Percentiles rank a stretch among this genome's conserved stretches.
phyloP scores from a whole-genome alignment of 2,797 vertebrate species.

The Tauraco hartlaubi region DNA sequence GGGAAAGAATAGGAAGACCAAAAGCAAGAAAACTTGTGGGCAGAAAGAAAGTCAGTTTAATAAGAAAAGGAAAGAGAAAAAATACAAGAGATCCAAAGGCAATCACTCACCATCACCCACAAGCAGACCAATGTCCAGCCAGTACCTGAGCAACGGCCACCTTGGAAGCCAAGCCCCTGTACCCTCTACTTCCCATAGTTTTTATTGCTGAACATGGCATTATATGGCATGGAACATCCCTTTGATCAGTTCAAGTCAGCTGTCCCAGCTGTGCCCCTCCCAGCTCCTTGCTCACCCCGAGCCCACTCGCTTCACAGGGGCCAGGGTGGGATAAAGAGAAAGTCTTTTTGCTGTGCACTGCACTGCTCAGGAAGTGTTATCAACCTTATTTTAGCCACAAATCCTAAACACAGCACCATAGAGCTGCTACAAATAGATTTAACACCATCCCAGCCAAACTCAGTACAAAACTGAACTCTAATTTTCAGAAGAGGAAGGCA shows the following conservation, averaged over 20 bases:
- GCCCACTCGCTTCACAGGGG: rapidly evolving
- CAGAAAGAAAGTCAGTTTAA: not conserved
- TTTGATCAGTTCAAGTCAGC: not conserved
- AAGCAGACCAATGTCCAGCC: not conserved
- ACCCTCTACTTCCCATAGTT: not conserved
- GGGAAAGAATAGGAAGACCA: not conserved
- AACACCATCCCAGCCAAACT: not conserved
- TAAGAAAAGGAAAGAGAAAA: not conserved
- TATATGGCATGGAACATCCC: not conserved
- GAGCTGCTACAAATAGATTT: not conserved
- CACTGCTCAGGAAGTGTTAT: not conserved
- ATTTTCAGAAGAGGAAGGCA: not conserved
- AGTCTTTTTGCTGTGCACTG: not conserved
- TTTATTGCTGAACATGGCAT: not conserved
- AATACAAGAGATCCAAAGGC: not conserved
- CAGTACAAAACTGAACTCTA: not conserved
- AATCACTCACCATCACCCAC: not conserved
- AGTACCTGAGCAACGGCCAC: not conserved
- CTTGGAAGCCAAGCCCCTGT: not conserved
- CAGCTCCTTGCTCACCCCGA: not conserved
- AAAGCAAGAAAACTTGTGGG: not conserved
- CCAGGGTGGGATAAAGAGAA: not conserved
- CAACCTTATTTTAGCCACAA: not conserved
- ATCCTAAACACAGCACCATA: not conserved
- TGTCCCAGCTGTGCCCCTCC: not conserved